Percentiles rank a stretch among this genome's conserved stretches.
Evolutionary conservation across 2,888 invertebrate species (phyloP).

Genomic region (Hemithea aestivaria): DNA sequence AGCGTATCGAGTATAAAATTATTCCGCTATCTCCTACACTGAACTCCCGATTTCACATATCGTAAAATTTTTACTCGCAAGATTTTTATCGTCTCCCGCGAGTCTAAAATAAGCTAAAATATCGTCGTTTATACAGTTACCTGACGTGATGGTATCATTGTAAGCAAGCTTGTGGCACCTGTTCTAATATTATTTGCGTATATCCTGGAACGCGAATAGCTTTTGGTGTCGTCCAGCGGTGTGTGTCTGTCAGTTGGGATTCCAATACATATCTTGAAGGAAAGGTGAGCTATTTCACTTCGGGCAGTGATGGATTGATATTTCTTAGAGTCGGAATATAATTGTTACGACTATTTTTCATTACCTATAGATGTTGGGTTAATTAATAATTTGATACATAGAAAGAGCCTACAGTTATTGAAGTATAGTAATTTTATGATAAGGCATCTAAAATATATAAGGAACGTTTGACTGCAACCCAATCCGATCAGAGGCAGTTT

Average conservation of each 20-base stretch:
- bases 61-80: slow-evolving; percentile 53
- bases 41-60: slow-evolving; percentile 53
- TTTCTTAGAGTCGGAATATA: too few species aligned
- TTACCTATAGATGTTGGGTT: too few species aligned
- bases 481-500: too few species aligned
- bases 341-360: too few species aligned
- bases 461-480: too few species aligned
- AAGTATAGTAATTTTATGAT: too few species aligned
- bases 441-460: too few species aligned
- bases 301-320: too few species aligned
- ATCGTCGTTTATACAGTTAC: slow-evolving; percentile 38
- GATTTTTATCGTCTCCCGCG: slow-evolving; percentile 47
- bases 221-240: slow-evolving; percentile 31
- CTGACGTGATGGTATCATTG: slow-evolving; percentile 44
- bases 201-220: slow-evolving; percentile 42
- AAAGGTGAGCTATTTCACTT: too few species aligned
- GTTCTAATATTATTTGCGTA: slow-evolving; percentile 53
- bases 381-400: too few species aligned
- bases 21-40: slow-evolving; percentile 45
- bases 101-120: slow-evolving; percentile 48
- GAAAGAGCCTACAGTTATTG: too few species aligned
- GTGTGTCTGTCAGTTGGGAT: slow-evolving; percentile 38
- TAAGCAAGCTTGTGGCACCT: slow-evolving; percentile 54
- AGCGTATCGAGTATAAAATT: slow-evolving; percentile 51
- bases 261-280: slow-evolving; percentile 5